Evolutionary conservation across 2,797 vertebrate genomes (phyloP), one percentile per base, ranked within the genome.

Genomic region (Pseudotriccus pelzelni): DNA sequence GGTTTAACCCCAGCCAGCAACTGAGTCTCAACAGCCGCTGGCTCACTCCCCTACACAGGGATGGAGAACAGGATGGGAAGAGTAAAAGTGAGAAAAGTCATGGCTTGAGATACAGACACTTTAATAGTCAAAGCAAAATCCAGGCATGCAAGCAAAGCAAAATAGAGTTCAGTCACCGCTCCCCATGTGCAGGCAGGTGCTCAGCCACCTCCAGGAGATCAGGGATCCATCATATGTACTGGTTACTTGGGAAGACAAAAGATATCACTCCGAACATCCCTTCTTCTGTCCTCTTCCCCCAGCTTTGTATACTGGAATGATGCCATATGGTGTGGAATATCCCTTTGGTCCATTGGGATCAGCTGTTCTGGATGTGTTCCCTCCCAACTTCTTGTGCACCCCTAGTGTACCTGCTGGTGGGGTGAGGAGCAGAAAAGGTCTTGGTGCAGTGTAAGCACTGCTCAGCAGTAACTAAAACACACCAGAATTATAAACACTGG

Each of bases 191-290:
- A 47, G 34, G 20, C 7, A 41, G 18, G 19, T 12, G 39, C 13
- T 53, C 52, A 66, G 30, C 5, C 13, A 7, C 13, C 27, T 59
- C 39, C 46, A 25, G 20, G 36, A 30, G 3, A 55, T 43, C 16
- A 55, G 60, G 27, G 22, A 15, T 27, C 12, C 41, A 49, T 37
- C 20, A 67, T 20, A 18, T 0, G 0, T 3, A 6, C 9, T 0
- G 2, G 21, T 73, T 52, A 32, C 41, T n/a, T 3, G 1, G 23
- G 41, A 90, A 62, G 19, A 20, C 11, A 73, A 67, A 49, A 0
- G 0, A 1, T 22, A 17, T 14, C 1, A 0, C 10, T 37, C 27
- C 12, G 16, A 25, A 49, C 23, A 14, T n/a, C 23, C 19, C 6
- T 6, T 23, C 8, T 10, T 59, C 27, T 12, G 36, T 64, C 36